Base-by-base conservation (phyloP, 2,888 invertebrate species). In the Lepidonotus clava region DNA sequence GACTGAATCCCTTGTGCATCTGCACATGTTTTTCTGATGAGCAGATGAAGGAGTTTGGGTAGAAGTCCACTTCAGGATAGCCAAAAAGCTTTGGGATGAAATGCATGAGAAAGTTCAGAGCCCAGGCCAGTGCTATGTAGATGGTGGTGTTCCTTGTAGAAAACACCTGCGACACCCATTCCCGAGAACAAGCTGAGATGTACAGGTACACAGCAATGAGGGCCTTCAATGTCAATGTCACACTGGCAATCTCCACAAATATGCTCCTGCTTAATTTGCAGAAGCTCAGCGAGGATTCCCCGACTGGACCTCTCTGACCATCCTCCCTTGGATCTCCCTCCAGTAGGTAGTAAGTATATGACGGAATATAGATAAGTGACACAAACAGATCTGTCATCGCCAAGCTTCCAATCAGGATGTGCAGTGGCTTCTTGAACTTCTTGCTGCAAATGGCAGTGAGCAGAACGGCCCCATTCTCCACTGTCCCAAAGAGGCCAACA, bases 311-410 rank as follows among this genome's bases (percentile, higher is more conserved):
- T 5, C 51, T 41, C 18, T 24, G n/a, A 14, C 14, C 14, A 0
- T n/a, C 11, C 46, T 80, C 46, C 4, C n/a, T 28, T 34, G 84
- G 38, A 40, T 28, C 67, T 36, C 88, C 84, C 40, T 88, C 85
- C 71, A 89, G 83, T 8, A 89, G 83, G 51, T 86, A 87, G 83
- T 89, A 89, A 14, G 89, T 89, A 56, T 89, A 89, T 38, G 88
- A 84, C 51, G 89, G 89, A 34, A 89, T 87, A 85, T 87, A 89
- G 34, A 89, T 61, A 28, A 88, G 53, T 21, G 87, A 80, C 28
- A 88, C 83, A 56, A 86, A 87, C 4, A 89, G 85, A 76, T 89
- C 89, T 8, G 88, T 83, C 14, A 61, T 28, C 40, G 86, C 86
- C 18, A 89, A 41, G 8, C 71, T 77, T 11, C 87, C 87, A 28